These are phyloP conservation scores for Drosophila ambigua DNA, from an alignment of 1,140 invertebrate genomes.

Conservation along the genomic window DNA sequence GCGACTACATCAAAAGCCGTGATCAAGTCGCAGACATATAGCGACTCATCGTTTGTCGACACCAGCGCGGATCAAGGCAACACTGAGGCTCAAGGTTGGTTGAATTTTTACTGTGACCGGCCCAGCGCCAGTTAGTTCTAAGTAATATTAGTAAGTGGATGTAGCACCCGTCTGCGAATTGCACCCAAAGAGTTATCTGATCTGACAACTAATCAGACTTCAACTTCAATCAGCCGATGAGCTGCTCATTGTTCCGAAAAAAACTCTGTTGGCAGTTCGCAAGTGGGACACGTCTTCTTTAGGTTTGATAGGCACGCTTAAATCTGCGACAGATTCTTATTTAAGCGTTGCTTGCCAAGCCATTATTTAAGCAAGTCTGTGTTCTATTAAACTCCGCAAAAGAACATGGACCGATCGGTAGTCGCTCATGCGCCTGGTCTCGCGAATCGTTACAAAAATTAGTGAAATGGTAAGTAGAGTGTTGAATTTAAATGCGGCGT, in stretches of 20 bases:
- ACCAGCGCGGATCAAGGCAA: conserved; percentile 77
- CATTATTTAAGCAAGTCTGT: conserved; percentile 29
- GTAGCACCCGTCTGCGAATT: conserved; percentile 35
- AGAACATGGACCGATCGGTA: conserved; percentile 57
- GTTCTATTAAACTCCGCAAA: conserved; percentile 54
- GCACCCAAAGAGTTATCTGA: background rate
- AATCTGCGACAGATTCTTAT: conserved; percentile 37
- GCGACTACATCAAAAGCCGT: conserved; percentile 81
- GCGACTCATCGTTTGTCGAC: conserved; percentile 72
- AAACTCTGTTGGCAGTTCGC: conserved; percentile 10
- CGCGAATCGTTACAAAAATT: conserved; percentile 39
- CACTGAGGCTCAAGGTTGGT: conserved; percentile 84
- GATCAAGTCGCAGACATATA: conserved; percentile 63
- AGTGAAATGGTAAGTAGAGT: conserved; percentile 65
- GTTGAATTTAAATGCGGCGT: conserved; percentile 22
- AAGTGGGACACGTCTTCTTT: conserved; percentile 10
- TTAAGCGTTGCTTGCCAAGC: conserved; percentile 48
- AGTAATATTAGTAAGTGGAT: conserved; percentile 15
- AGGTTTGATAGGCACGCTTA: conserved; percentile 46
- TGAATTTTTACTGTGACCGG: conserved; percentile 43
- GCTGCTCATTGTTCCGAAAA: too few species aligned
- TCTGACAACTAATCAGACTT: background rate
- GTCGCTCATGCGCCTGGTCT: conserved; percentile 30
- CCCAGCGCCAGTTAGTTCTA: conserved; percentile 28
- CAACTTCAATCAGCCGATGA: too few species aligned